These are phyloP conservation scores for Penaeus monodon DNA, from an alignment of 2,888 invertebrate species.

Conservation along the genomic window DNA sequence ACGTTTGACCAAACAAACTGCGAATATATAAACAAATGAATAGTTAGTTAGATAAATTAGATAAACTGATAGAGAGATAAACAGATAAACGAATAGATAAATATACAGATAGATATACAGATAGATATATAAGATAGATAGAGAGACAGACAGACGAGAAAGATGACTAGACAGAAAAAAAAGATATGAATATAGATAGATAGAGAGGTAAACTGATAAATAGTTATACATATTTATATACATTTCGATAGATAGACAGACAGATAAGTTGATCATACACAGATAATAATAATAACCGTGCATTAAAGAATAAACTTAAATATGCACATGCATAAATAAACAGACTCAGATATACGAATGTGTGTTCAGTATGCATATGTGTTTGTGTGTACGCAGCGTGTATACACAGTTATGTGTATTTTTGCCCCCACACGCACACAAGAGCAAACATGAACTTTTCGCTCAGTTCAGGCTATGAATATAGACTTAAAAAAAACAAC, in stretches of 20 bases:
- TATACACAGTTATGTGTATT: background rate
- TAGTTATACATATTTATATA: no score
- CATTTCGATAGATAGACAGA: background rate
- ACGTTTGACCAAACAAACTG: no score
- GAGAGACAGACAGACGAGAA: background rate
- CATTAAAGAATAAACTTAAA: no score
- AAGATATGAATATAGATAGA: no score
- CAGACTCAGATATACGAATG: background rate
- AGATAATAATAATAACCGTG: no score
- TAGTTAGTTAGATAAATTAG: no score
- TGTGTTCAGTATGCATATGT: no score
- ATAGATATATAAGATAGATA: background rate
- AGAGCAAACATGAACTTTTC: background rate
- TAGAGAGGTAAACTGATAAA: no score
- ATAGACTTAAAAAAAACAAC: no score
- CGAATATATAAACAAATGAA: no score
- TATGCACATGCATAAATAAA: background rate
- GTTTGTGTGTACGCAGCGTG: background rate
- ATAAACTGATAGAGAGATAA: no score
- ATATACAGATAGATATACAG: background rate
- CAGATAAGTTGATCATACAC: background rate
- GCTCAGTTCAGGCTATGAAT: background rate
- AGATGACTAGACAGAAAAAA: background rate
- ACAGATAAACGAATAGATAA: no score
- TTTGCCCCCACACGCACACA: background rate